A percentile compares a stretch with the other conserved stretches of the same genome.
Conservation (phyloP, 2,888 invertebrate genomes). For the Plagodis pulveraria region DNA sequence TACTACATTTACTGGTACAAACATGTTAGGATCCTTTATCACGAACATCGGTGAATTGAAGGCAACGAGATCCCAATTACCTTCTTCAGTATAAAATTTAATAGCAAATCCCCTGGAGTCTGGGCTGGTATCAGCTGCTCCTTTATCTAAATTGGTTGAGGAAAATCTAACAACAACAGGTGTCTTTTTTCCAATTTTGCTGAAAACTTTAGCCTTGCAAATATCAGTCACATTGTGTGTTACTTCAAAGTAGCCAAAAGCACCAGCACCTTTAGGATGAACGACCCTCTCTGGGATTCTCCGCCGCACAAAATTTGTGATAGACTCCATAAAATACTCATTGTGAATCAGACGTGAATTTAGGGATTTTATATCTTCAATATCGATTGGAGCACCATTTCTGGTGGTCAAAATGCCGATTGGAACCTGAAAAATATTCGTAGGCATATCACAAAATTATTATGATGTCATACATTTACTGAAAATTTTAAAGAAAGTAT, state of each 20-base stretch:
- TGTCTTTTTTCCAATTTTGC: conserved; percentile 89
- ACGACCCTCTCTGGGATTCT: conserved; percentile 94
- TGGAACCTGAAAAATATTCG: no score
- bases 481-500: no score
- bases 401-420: no score
- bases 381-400: no score
- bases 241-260: conserved; percentile 93
- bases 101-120: conserved; percentile 95
- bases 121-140: conserved; percentile 93
- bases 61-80: conserved; percentile 95
- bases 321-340: background rate
- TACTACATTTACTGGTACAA: conserved; percentile 96
- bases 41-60: conserved; percentile 96
- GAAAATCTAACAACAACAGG: conserved; percentile 91
- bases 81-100: background rate
- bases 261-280: conserved; percentile 96
- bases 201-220: conserved; percentile 90
- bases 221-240: conserved; percentile 92
- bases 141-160: conserved; percentile 92
- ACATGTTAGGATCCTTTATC: conserved; percentile 93
- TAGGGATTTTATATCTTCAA: no score
- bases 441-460: no score
- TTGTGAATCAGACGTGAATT: background rate
- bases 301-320: background rate
- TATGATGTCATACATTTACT: no score